Evolutionary conservation across 2,113 vertebrate genomes (phyloP).

Genomic region (Gymnorhina tibicen): DNA sequence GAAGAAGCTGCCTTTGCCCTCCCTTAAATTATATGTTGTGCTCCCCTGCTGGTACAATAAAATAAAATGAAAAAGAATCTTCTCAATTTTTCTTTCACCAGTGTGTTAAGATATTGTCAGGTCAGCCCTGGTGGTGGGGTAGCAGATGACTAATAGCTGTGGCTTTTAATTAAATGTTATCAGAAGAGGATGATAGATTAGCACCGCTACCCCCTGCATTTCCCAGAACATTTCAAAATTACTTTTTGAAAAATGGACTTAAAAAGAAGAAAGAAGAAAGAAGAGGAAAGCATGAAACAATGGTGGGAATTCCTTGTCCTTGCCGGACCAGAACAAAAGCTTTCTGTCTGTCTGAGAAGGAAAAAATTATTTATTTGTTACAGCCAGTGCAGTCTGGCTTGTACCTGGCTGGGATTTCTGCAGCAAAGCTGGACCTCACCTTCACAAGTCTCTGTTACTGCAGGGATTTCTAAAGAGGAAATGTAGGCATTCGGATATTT

Average conservation of each 20-base stretch:
- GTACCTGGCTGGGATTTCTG: not conserved
- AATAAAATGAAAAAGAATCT: slow-evolving; percentile 28
- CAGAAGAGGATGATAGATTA: slow-evolving; percentile 63
- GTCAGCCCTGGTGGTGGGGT: slow-evolving; percentile 24
- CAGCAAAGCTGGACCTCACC: not conserved
- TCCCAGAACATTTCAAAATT: slow-evolving; percentile 64
- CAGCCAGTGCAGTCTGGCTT: not conserved
- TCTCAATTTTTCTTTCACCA: slow-evolving; percentile 48
- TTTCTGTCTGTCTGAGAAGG: not conserved
- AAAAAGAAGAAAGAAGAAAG: not conserved
- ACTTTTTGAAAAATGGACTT: slow-evolving; percentile 62
- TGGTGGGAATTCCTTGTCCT: slow-evolving; percentile 48
- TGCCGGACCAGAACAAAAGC: not conserved
- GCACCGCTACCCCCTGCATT: not conserved
- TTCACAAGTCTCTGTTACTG: not conserved
- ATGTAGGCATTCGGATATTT: not conserved
- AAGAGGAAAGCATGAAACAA: not conserved
- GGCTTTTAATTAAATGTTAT: slow-evolving; percentile 63
- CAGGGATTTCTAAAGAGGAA: not conserved
- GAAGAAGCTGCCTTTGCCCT: not conserved
- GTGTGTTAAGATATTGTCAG: slow-evolving; percentile 43
- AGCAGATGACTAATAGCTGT: slow-evolving; percentile 53
- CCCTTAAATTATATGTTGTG: slow-evolving; percentile 20
- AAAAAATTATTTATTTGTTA: not conserved
- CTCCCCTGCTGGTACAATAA: not conserved